Base-by-base conservation (phyloP, 2,888 invertebrate species). In the Caenorhabditis sp. region DNA sequence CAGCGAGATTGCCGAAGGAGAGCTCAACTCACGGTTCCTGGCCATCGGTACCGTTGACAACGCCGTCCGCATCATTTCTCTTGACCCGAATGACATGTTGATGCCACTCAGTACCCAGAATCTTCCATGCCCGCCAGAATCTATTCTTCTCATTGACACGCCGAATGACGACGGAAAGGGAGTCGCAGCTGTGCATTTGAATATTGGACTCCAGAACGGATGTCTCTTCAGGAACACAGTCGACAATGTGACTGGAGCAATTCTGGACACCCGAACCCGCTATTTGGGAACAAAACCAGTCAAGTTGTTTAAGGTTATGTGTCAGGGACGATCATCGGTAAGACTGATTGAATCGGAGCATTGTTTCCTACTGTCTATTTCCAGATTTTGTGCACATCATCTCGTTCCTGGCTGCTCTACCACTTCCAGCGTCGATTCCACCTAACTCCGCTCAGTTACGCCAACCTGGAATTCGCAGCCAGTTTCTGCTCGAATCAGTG, bases 381-480 rank as follows among this genome's bases (percentile, higher is more conserved):
- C 15, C 74, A 80, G 94, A 93, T 99, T 0, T 93, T 99, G 37
- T 99, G 99, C 0, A 97, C 98, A 94, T 98, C 98, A 0, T 97
- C 97, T 87, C 94, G 99, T 86, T 96, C 97, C 0, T 99, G 99
- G 99, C 94, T 99, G 26, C 97, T 97, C 90, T 99, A 99, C 92
- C 97, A 97, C 90, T 97, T 98, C 92, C 99, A 99, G 92, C 98
- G 96, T 93, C 94, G 94, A 44, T 93, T 93, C 89, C 93, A 93
- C 86, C 88, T 93, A 32, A 93, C 93, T 0, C 94, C 94, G 15
- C 89, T 94, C 67, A 93, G 89, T 0, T 99, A 99, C 92, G 98
- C 55, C 92, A 95, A 96, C 72, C 93, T 99, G 74, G 99, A 99
- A 92, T 98, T 96, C 93, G 98, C 99, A 0, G 97, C 98, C 0